These are phyloP conservation scores for Tapirus indicus DNA, from an alignment of 2,797 vertebrate genomes.

Conservation along the genomic window DNA sequence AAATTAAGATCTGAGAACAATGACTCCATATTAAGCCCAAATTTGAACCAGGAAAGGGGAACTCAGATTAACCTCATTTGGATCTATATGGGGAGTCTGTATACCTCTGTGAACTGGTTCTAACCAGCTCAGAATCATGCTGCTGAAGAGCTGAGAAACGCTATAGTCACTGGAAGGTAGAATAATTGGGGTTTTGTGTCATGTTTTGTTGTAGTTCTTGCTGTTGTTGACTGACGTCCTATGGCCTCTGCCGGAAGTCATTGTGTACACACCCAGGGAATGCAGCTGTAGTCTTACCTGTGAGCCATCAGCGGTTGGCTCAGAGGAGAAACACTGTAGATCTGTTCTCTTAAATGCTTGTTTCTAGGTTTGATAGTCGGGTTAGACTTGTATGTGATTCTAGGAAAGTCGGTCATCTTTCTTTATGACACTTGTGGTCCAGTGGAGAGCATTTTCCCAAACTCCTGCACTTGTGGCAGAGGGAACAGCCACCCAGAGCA, in stretches of 20 bases:
- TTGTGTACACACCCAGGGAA: not conserved
- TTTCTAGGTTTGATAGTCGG: not conserved
- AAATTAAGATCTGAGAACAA: not conserved
- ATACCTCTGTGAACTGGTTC: not conserved
- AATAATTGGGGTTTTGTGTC: too few species aligned
- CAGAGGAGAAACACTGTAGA: not conserved
- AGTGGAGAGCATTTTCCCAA: not conserved
- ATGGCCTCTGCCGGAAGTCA: not conserved
- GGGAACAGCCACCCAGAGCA: not conserved
- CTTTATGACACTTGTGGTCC: not conserved
- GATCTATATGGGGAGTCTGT: not conserved
- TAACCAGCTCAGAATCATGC: not conserved
- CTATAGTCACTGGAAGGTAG: not conserved
- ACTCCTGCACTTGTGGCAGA: not conserved
- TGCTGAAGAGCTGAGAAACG: not conserved
- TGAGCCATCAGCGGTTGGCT: not conserved
- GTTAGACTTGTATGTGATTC: not conserved
- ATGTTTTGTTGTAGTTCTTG: not conserved
- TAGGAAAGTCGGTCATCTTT: not conserved
- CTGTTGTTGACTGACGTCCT: not conserved
- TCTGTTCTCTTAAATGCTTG: not conserved
- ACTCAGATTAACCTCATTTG: not conserved
- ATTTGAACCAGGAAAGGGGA: not conserved
- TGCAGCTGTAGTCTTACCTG: too few species aligned
- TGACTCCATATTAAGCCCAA: not conserved